Evolutionary conservation across 2,797 vertebrate genomes (phyloP).

Genomic region (Austrolebias charrua): DNA sequence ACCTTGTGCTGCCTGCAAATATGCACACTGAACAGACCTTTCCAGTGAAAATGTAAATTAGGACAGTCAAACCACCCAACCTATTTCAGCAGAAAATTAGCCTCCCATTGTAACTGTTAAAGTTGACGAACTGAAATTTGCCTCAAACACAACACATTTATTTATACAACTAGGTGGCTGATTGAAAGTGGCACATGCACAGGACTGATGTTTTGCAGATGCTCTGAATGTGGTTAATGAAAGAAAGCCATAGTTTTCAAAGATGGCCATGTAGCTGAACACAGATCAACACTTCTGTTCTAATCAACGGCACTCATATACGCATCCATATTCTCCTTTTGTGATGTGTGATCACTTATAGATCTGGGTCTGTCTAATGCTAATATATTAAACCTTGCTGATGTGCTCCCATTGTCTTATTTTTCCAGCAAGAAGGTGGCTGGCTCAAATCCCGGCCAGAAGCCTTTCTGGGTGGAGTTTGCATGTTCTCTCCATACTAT

Average conservation of each 20-base stretch:
- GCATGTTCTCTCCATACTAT: too few relatives aligned
- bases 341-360: constrained; percentile 52
- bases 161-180: constrained; percentile 55
- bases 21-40: constrained; percentile 25
- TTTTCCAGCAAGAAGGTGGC: too few relatives aligned
- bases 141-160: constrained; percentile 42
- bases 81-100: constrained; percentile 58
- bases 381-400: constrained; percentile 14
- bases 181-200: constrained; percentile 56
- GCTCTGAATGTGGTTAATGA: constrained; percentile 44
- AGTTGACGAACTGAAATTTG: constrained; percentile 25
- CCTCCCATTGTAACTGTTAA: constrained; percentile 25
- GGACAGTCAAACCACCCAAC: constrained; percentile 48
- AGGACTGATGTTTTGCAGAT: constrained; percentile 43
- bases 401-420: constrained; percentile 47
- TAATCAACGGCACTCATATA: constrained; percentile 45
- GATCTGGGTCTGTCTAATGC: constrained; percentile 49
- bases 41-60: constrained; percentile 52
- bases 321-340: constrained; percentile 52
- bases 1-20: constrained; percentile 5
- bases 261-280: constrained; percentile 35
- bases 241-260: constrained; percentile 42
- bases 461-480: too few relatives aligned
- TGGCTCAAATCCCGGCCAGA: too few relatives aligned
- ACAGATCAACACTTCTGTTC: constrained; percentile 35